These are phyloP conservation scores for Nyleta sp. DNA, from an alignment of 2,888 invertebrate species.

Conservation along the genomic window DNA sequence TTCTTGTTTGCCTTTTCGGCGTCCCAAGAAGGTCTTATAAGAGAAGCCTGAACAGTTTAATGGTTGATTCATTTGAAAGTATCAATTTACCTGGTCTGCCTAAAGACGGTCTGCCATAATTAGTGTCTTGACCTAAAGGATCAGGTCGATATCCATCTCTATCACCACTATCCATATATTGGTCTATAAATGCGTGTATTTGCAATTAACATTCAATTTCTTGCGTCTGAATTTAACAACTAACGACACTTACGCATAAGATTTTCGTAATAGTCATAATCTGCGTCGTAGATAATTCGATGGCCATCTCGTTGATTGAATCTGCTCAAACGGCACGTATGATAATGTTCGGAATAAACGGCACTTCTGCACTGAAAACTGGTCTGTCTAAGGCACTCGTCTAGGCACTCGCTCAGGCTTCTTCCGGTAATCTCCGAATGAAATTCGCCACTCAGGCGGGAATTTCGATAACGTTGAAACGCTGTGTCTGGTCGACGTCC, in stretches of 20 bases:
- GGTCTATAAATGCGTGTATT: slow-evolving; percentile 53
- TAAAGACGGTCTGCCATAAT: slow-evolving; percentile 81
- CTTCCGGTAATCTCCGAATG: slow-evolving; percentile 95
- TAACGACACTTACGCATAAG: slow-evolving; percentile 91
- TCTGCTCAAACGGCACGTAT: slow-evolving; percentile 92
- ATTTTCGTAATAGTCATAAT: slow-evolving; percentile 97
- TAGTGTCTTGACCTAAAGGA: slow-evolving; percentile 83
- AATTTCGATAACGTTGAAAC: slow-evolving; percentile 93
- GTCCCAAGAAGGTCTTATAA: no score
- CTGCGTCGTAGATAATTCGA: slow-evolving; percentile 94
- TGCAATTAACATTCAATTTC: slow-evolving; percentile 4
- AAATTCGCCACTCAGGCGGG: slow-evolving; percentile 93
- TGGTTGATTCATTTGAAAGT: no score
- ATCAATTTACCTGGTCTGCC: slow-evolving; percentile 76
- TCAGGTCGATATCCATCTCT: slow-evolving; percentile 81
- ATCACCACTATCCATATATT: slow-evolving; percentile 77
- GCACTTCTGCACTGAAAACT: slow-evolving; percentile 95
- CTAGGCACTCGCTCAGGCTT: slow-evolving; percentile 94
- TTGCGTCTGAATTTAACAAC: no score
- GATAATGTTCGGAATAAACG: slow-evolving; percentile 93
- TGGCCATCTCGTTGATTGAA: slow-evolving; percentile 95
- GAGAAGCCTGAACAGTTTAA: no score
- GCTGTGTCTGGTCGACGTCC: slow-evolving; percentile 94
- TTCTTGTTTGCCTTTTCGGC: no score
- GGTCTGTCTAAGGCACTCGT: slow-evolving; percentile 94